phyloP scores from a whole-genome alignment of 2,797 vertebrate species.

The Hydrocynus forskahlii region DNA sequence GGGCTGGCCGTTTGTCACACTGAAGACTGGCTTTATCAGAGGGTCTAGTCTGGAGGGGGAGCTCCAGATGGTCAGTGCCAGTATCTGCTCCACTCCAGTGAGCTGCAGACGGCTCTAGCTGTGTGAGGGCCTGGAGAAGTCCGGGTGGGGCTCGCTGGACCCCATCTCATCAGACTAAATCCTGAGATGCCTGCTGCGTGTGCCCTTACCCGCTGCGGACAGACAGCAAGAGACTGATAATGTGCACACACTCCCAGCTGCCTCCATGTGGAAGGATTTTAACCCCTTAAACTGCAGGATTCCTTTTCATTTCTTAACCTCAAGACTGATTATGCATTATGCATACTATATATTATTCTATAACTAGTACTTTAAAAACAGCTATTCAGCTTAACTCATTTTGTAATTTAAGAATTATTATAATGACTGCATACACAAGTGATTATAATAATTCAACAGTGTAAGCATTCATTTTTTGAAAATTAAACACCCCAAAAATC shows the following conservation, averaged over 20 bases:
- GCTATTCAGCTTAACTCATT: not conserved
- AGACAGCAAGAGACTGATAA: slow-evolving; percentile 27
- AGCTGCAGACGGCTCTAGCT: slow-evolving; percentile 47
- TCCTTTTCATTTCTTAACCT: not conserved
- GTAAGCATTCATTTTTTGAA: no score
- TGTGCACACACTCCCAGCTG: slow-evolving; percentile 19
- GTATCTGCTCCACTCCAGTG: slow-evolving; percentile 56
- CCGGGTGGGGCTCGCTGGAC: slow-evolving; percentile 23
- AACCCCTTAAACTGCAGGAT: not conserved
- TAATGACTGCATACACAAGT: no score
- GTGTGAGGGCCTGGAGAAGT: slow-evolving; percentile 44
- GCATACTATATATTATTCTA: not conserved
- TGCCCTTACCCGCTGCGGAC: slow-evolving; percentile 3
- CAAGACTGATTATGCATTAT: not conserved
- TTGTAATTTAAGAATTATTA: not conserved
- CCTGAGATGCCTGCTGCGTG: slow-evolving; percentile 38
- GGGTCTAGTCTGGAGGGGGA: slow-evolving; percentile 51
- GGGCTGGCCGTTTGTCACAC: slow-evolving; percentile 49
- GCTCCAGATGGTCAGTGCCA: slow-evolving; percentile 61
- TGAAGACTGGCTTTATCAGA: slow-evolving; percentile 44
- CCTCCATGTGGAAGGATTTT: not conserved
- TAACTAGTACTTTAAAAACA: not conserved
- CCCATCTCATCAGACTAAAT: slow-evolving; percentile 51
- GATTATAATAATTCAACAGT: no score
- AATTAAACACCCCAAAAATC: no score